phyloP scores from a whole-genome alignment of 2,797 vertebrate species.

The Scolopax bukidnonensis region DNA sequence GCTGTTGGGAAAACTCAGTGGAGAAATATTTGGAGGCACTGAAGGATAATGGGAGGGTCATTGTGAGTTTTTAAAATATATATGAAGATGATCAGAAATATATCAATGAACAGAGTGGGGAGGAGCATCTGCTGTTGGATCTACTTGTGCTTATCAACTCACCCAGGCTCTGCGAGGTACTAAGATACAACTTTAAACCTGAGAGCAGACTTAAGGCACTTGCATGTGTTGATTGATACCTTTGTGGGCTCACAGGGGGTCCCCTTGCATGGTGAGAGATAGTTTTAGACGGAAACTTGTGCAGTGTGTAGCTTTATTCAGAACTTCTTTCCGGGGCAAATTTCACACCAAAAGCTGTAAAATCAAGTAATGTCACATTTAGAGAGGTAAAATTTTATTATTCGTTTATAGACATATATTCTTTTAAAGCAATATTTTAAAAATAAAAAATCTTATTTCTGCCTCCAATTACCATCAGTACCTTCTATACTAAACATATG shows the following conservation, averaged over 20 bases:
- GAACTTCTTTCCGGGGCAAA: background rate
- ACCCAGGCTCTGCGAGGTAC: background rate
- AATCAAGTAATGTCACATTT: background rate
- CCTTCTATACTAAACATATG: background rate
- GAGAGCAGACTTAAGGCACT: rapidly evolving
- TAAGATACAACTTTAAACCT: background rate
- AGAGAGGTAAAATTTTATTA: background rate
- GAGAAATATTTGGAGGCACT: background rate
- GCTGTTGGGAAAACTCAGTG: background rate
- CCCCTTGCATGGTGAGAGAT: background rate
- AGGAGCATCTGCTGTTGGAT: background rate
- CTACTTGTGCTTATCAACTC: background rate
- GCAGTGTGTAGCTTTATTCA: background rate
- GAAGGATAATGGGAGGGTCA: background rate
- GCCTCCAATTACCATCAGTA: background rate
- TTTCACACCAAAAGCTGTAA: background rate
- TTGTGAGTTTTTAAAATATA: background rate
- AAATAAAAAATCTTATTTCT: background rate
- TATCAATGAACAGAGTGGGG: background rate
- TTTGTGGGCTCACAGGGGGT: background rate
- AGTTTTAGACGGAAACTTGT: background rate
- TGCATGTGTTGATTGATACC: background rate
- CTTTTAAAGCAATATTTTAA: background rate
- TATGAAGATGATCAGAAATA: background rate
- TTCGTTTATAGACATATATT: background rate